A percentile compares a stretch with the other conserved stretches of the same genome.
phyloP scores from a whole-genome alignment of 1,140 invertebrate species.

The Geopemphigus sp. region DNA sequence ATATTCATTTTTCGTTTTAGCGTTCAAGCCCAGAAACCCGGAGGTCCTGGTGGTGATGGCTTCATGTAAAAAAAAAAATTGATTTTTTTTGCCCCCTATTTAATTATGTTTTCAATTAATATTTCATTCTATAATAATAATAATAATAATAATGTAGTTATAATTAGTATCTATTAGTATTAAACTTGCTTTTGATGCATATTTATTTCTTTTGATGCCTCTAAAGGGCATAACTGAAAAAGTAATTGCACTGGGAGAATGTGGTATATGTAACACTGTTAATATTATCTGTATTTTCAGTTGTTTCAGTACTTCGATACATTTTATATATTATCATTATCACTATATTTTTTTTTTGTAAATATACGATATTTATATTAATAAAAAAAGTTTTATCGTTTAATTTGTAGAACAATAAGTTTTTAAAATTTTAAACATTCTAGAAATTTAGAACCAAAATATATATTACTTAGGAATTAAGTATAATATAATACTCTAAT shows the following conservation, averaged over 20 bases:
- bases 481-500: constrained; percentile 13
- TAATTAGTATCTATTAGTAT: constrained; percentile 17
- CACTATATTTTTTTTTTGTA: constrained; percentile 32
- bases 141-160: constrained; percentile 4
- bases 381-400: background rate
- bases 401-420: constrained; percentile 3
- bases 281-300: constrained; percentile 4
- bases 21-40: constrained; percentile 45
- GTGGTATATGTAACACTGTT: background rate
- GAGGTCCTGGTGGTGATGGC: constrained; percentile 41
- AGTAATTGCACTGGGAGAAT: background rate
- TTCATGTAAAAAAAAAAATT: constrained; percentile 36
- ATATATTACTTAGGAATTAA: background rate
- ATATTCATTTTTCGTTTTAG: constrained; percentile 40
- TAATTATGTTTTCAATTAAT: constrained; percentile 40
- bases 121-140: constrained; percentile 9
- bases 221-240: background rate
- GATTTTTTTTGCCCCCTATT: constrained; percentile 4
- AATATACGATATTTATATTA: constrained; percentile 47
- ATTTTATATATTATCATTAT: background rate
- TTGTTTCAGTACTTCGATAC: constrained; percentile 10
- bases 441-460: background rate
- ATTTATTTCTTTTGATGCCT: constrained; percentile 16
- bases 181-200: background rate
- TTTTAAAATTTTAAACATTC: constrained; percentile 32